Conservation (phyloP, 2,113 vertebrate genomes). For the Brienomyrus longianalis region DNA sequence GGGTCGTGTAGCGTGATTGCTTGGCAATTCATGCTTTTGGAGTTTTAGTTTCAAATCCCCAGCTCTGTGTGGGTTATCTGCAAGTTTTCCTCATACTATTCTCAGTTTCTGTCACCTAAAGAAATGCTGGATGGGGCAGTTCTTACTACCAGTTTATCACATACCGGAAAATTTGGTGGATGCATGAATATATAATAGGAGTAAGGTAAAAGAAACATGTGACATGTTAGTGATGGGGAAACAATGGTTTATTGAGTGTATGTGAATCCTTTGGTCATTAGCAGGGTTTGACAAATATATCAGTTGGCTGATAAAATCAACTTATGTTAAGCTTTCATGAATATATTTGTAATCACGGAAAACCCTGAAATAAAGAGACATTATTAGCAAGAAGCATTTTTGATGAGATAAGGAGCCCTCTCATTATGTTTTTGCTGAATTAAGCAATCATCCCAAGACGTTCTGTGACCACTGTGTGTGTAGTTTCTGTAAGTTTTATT, state of each 20-base stretch:
- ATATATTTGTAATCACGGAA: background rate
- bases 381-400: background rate
- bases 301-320: background rate
- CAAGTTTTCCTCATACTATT: background rate
- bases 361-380: background rate
- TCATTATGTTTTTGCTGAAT: background rate
- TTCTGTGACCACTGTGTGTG: background rate
- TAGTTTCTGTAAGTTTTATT: background rate
- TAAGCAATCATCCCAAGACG: background rate
- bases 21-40: background rate
- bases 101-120: background rate
- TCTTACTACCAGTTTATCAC: background rate
- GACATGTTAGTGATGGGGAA: background rate
- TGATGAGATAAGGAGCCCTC: background rate
- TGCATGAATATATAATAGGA: background rate
- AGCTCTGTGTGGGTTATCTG: background rate
- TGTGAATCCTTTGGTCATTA: background rate
- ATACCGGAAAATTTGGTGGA: background rate
- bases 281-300: background rate
- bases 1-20: background rate
- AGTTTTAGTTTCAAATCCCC: background rate
- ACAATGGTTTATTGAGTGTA: background rate
- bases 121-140: background rate
- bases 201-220: background rate
- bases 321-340: background rate